A percentile compares a stretch with the other conserved stretches of the same genome.
phyloP scores from a whole-genome alignment of 2,888 invertebrate species.

The Podabrus alpinus region DNA sequence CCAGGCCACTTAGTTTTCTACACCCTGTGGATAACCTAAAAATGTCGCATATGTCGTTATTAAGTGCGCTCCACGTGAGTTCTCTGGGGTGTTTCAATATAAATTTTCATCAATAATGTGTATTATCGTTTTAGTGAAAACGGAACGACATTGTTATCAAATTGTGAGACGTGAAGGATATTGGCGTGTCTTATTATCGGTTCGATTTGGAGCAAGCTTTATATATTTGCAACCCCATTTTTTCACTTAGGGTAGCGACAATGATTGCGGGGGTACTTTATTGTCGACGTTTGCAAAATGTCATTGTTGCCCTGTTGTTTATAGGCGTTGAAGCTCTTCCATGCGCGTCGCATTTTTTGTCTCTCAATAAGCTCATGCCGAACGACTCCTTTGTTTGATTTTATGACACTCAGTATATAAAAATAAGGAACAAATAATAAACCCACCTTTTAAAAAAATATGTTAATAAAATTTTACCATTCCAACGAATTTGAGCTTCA shows the following conservation, averaged over 20 bases:
- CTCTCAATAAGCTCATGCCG: conserved; percentile 6
- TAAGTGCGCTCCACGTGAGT: conserved; percentile 19
- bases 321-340: conserved; percentile 28
- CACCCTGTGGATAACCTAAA: conserved; percentile 7
- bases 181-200: conserved; percentile 10
- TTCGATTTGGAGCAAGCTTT: conserved; percentile 18
- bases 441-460: neutral
- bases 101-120: conserved; percentile 15
- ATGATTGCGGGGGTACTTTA: conserved; percentile 26
- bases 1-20: conserved; percentile 10
- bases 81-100: conserved; percentile 11
- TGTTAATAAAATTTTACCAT: neutral
- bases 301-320: conserved; percentile 30
- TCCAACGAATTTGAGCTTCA: neutral
- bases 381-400: conserved; percentile 11
- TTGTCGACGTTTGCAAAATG: conserved; percentile 23
- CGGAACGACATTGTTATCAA: conserved; percentile 10
- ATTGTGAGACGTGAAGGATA: conserved; percentile 10
- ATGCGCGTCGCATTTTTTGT: conserved; percentile 16
- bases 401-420: conserved; percentile 2
- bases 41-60: conserved; percentile 26
- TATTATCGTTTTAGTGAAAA: neutral
- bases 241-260: conserved; percentile 19
- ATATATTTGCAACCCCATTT: conserved; percentile 25
- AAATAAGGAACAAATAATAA: neutral